Evolutionary conservation across 1,140 invertebrate genomes (phyloP).

Genomic region (Ruditapes philippinarum): DNA sequence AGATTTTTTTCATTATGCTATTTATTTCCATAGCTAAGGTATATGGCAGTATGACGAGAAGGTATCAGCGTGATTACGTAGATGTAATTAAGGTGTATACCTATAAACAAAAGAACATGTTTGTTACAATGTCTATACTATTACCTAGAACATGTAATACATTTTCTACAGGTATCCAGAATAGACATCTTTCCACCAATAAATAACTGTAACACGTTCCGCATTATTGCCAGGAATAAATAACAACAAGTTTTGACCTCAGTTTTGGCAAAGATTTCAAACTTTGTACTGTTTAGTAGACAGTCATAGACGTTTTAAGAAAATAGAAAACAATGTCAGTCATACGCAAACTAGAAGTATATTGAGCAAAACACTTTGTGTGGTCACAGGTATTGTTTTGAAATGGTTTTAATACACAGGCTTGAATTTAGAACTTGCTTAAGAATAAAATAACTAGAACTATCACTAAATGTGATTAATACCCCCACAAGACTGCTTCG

Average conservation of each 20-base stretch:
- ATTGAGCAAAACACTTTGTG: no score
- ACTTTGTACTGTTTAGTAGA: no score
- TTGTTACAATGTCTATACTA: background rate
- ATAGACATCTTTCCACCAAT: background rate
- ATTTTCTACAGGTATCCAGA: conserved; percentile 5
- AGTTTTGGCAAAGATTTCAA: background rate
- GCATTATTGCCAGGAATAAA: background rate
- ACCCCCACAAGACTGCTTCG: no score
- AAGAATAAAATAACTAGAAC: no score
- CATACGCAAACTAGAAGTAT: no score
- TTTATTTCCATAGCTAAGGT: background rate
- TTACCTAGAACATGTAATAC: no score
- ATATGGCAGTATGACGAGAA: background rate
- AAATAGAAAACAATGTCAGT: no score
- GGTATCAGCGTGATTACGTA: background rate
- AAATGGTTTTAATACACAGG: no score
- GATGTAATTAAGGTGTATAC: conserved; percentile 9
- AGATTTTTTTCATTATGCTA: background rate
- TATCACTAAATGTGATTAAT: no score
- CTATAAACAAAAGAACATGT: conserved; percentile 31
- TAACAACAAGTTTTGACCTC: background rate
- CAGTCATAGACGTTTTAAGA: no score
- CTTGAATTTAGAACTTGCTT: no score
- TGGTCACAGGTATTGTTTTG: no score
- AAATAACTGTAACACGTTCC: background rate